Conservation (phyloP, 2,888 invertebrate genomes). For the Tuberolachnus salignus region DNA sequence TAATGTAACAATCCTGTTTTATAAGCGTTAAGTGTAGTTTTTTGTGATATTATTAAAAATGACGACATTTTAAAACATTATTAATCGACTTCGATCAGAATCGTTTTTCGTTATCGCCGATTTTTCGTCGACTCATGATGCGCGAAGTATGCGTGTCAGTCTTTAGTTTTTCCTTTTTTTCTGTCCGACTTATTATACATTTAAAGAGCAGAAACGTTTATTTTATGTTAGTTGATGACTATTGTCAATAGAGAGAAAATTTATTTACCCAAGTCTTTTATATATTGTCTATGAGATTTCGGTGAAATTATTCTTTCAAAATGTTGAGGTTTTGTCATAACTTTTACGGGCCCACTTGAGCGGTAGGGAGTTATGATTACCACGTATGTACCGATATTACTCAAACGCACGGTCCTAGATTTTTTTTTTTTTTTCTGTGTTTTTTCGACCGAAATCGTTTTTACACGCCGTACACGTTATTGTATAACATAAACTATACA, state of each 20-base stretch:
- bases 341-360: neutral
- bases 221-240: neutral
- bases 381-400: neutral
- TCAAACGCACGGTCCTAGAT: neutral
- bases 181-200: neutral
- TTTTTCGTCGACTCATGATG: no score
- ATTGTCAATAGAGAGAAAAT: slow-evolving; percentile 17
- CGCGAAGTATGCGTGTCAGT: no score
- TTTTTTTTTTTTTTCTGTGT: neutral
- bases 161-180: no score
- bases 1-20: no score
- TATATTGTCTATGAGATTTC: slow-evolving; percentile 23
- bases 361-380: neutral
- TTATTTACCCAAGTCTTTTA: neutral
- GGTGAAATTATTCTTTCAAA: neutral
- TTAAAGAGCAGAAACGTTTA: neutral
- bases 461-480: neutral
- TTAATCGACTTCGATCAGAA: no score
- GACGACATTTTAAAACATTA: no score
- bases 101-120: no score
- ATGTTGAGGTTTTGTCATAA: slow-evolving; percentile 4
- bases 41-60: no score
- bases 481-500: neutral
- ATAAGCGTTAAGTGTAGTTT: no score
- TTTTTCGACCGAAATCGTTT: neutral